Conservation (phyloP, 2,113 vertebrate genomes). For the Otus sunia region DNA sequence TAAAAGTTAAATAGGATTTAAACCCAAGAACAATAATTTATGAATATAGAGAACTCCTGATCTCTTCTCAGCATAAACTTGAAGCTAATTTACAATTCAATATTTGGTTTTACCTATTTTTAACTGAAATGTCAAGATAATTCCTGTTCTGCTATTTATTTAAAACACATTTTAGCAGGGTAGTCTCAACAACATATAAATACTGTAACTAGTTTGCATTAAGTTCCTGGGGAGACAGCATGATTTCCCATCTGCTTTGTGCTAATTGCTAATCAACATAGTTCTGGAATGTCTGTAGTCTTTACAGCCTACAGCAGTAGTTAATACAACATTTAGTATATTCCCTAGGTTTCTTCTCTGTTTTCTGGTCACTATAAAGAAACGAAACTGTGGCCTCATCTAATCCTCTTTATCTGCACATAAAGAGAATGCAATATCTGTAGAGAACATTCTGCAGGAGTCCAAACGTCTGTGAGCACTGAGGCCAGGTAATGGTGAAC, state of each 20-base stretch:
- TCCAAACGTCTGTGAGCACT: background rate
- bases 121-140: slow-evolving; percentile 66
- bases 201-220: slow-evolving; percentile 66
- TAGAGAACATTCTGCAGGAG: background rate
- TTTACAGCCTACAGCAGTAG: slow-evolving; percentile 21
- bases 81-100: slow-evolving; percentile 32
- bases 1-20: background rate
- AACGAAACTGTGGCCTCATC: background rate
- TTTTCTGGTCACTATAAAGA: background rate
- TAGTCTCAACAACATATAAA: slow-evolving; percentile 70
- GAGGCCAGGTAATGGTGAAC: background rate
- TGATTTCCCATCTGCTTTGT: slow-evolving; percentile 74
- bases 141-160: slow-evolving; percentile 65
- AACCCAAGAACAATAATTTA: background rate
- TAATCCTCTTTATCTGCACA: background rate
- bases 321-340: background rate
- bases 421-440: background rate
- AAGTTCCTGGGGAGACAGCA: slow-evolving; percentile 67
- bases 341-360: background rate
- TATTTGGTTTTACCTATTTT: slow-evolving; percentile 49
- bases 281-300: slow-evolving; percentile 52
- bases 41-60: background rate
- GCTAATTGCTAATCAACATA: slow-evolving; percentile 70
- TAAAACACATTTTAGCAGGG: slow-evolving; percentile 65
- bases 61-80: slow-evolving; percentile 32